These are phyloP conservation scores for Falco naumanni DNA, from an alignment of 2,797 vertebrate genomes.

Conservation along the genomic window DNA sequence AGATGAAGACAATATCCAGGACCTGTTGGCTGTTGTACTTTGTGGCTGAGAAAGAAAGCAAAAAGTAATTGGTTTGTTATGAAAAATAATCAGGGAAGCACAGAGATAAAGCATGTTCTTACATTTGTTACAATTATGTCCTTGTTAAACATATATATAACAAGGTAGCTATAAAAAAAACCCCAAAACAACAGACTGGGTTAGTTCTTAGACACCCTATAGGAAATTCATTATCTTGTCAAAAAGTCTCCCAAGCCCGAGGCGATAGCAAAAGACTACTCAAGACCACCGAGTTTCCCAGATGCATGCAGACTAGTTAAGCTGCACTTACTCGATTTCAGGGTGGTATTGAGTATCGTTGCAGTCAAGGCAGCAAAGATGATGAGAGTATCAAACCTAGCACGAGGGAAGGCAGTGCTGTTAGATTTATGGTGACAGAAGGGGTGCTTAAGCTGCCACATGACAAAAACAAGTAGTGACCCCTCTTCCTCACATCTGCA, in stretches of 20 bases:
- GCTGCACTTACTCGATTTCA: constrained; percentile 83
- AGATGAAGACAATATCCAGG: constrained; percentile 92
- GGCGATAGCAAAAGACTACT: not conserved
- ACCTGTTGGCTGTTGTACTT: constrained; percentile 89
- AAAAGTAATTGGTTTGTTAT: not conserved
- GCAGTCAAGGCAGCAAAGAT: constrained; percentile 88
- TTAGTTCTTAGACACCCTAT: not conserved
- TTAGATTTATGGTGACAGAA: not conserved
- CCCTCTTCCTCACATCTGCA: not conserved
- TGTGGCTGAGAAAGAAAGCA: constrained; percentile 67
- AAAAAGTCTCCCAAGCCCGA: not conserved
- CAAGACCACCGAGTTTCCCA: constrained; percentile 2
- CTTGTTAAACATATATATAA: not conserved
- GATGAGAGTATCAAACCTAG: constrained; percentile 92
- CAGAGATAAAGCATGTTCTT: not conserved
- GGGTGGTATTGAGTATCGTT: constrained; percentile 81
- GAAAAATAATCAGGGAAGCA: not conserved
- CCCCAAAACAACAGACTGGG: not conserved
- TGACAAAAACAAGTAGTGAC: accelerated
- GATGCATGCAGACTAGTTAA: constrained; percentile 43
- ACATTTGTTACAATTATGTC: not conserved
- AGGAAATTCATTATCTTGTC: not conserved
- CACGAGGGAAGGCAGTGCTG: not conserved
- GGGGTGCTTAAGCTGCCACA: not conserved
- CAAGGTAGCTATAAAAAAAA: not conserved